Evolutionary conservation across 2,113 vertebrate species (phyloP), one percentile per base, ranked within the genome.

Genomic region (Gymnorhina tibicen): DNA sequence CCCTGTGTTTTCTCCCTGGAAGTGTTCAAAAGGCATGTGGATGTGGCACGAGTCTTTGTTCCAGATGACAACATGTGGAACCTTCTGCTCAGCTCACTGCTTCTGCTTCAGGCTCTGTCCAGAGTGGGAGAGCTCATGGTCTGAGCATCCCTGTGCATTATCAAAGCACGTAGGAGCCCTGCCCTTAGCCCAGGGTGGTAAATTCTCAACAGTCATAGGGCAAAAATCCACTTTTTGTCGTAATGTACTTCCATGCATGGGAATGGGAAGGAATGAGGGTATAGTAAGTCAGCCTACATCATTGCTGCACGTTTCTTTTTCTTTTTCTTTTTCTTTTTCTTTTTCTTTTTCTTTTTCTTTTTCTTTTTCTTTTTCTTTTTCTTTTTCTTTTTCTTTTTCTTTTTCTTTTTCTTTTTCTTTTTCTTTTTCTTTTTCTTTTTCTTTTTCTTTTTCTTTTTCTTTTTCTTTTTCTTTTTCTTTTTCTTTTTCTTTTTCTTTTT

Each of bases 341-440:
- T 15, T 26, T 19, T 5, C 10, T 15, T 28, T 14, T 14, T 8
- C 5, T 15, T 27, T 3, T 3, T 11, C 3, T 7, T 16, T 3
- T 4, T 23, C 3, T 4, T 3, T 1, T 35, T 16, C 15, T 5
- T 5, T 2, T 20, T 19, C 7, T 3, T 13, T 24, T 21, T 1
- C 7, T 58, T 35, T 35, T 24, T 5, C 4, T 59, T n/a, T 23
- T n/a, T 3, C 8, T 56, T 33, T 20, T 33, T 3, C 5, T 56
- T n/a, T 22, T n/a, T 7, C 4, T 56, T n/a, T 12, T 17, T 7
- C 2, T 7, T 27, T 27, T 5, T 8, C 3, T 4, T 27, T 19
- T 9, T 12, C 1, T 6, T 19, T 20, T 9, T 12, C 2, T 8
- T 19, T 28, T 6, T 10, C 4, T 20, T 35, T 24, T 10, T 10